These are phyloP conservation scores for Platichthys stellatus DNA, from an alignment of 2,113 vertebrate species.

Conservation along the genomic window DNA sequence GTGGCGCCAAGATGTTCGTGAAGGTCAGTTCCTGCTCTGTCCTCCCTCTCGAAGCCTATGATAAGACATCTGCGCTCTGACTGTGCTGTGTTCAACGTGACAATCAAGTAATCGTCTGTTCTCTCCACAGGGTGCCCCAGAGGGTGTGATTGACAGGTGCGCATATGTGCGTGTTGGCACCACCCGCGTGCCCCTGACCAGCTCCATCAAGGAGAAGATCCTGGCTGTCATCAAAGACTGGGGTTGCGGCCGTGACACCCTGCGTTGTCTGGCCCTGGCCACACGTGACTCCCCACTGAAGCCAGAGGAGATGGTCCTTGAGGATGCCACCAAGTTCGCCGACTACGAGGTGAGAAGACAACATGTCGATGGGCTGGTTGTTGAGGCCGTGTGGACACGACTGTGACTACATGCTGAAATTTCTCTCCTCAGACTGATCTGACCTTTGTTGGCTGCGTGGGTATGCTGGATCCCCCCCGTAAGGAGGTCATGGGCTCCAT, in stretches of 20 bases:
- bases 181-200: slow-evolving; percentile 87
- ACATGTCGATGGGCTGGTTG: not conserved
- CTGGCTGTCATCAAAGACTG: slow-evolving; percentile 90
- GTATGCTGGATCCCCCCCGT: slow-evolving; percentile 94
- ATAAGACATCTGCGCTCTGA: not conserved
- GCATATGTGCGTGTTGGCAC: slow-evolving; percentile 90
- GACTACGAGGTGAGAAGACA: slow-evolving; percentile 87
- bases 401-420: not conserved
- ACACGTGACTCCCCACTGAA: slow-evolving; percentile 89
- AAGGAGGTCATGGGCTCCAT: slow-evolving; percentile 93
- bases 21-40: slow-evolving; percentile 79
- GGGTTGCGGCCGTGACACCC: slow-evolving; percentile 92
- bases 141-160: slow-evolving; percentile 93
- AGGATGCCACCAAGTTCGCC: slow-evolving; percentile 85
- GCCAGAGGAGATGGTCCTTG: slow-evolving; percentile 89
- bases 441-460: slow-evolving; percentile 94
- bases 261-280: slow-evolving; percentile 92
- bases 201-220: slow-evolving; percentile 85
- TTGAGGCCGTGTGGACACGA: not conserved
- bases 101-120: not conserved
- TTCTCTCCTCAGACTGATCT: slow-evolving; percentile 81
- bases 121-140: slow-evolving; percentile 80
- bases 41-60: not conserved
- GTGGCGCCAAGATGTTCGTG: slow-evolving; percentile 92
- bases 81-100: not conserved